phyloP scores from a whole-genome alignment of 1,140 invertebrate genomes.

The Macrosteles quadrilineatus region DNA sequence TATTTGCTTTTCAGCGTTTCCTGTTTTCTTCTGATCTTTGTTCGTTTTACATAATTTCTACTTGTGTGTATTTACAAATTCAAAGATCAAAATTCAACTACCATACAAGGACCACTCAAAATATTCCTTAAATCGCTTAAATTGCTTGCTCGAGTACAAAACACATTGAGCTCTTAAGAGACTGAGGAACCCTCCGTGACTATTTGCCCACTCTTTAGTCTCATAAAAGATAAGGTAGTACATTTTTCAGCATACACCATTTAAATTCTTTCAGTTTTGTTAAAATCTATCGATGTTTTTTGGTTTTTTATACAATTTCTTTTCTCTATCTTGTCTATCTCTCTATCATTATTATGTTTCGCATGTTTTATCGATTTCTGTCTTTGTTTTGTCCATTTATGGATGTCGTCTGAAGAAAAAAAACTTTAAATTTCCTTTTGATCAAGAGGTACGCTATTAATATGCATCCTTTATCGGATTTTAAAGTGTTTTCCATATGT shows the following conservation, averaged over 20 bases:
- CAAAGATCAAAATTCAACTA: not conserved
- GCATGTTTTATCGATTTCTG: slow-evolving; percentile 34
- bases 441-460: slow-evolving; percentile 19
- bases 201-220: slow-evolving; percentile 18
- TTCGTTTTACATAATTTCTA: no score
- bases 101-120: slow-evolving; percentile 45
- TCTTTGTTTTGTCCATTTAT: slow-evolving; percentile 33
- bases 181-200: not conserved
- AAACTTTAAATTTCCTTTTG: slow-evolving; percentile 9
- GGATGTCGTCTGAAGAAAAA: slow-evolving; percentile 27
- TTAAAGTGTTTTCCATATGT: slow-evolving; percentile 29
- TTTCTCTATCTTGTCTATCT: slow-evolving; percentile 41
- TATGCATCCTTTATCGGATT: slow-evolving; percentile 25
- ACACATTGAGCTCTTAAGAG: not conserved
- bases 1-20: no score
- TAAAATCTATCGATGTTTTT: slow-evolving; percentile 37
- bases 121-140: slow-evolving; percentile 39
- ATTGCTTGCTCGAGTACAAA: slow-evolving; percentile 24
- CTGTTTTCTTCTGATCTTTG: no score
- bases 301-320: slow-evolving; percentile 49
- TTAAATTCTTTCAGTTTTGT: slow-evolving; percentile 32
- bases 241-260: slow-evolving; percentile 37
- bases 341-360: slow-evolving; percentile 37
- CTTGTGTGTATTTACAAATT: no score
- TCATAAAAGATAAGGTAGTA: slow-evolving; percentile 33